These are phyloP conservation scores for Decapterus maruadsi DNA, from an alignment of 2,797 vertebrate species.

Conservation along the genomic window DNA sequence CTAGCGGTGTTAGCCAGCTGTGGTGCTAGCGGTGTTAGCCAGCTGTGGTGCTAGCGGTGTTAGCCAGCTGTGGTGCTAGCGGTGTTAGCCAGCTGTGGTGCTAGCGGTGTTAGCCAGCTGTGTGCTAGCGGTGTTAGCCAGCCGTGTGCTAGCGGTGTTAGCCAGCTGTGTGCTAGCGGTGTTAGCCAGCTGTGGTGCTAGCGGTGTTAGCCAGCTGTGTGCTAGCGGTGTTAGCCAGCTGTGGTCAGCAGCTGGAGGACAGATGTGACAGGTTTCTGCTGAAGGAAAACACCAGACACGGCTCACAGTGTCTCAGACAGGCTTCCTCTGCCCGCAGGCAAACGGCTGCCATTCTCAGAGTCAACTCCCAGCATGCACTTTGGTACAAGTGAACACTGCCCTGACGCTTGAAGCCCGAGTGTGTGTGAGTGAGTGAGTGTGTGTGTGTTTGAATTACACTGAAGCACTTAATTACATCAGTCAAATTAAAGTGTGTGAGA, in stretches of 20 bases:
- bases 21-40: too few relatives aligned
- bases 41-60: too few relatives aligned
- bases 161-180: too few relatives aligned
- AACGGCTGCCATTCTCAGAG: slow-evolving; percentile 66
- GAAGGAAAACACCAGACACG: slow-evolving; percentile 55
- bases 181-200: too few relatives aligned
- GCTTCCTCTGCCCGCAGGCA: slow-evolving; percentile 53
- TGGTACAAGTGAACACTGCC: slow-evolving; percentile 54
- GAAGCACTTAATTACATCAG: slow-evolving; percentile 42
- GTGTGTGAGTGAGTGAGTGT: neutral
- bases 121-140: too few relatives aligned
- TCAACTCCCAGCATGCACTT: slow-evolving; percentile 76
- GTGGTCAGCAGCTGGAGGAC: slow-evolving; percentile 37
- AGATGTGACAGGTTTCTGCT: slow-evolving; percentile 49
- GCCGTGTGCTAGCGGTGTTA: too few relatives aligned
- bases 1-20: too few relatives aligned
- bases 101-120: too few relatives aligned
- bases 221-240: slow-evolving; percentile 41
- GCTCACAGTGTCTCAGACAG: slow-evolving; percentile 55
- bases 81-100: too few relatives aligned
- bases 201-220: too few relatives aligned
- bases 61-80: too few relatives aligned
- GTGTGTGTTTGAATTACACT: slow-evolving; percentile 55
- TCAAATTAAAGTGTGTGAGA: slow-evolving; percentile 38
- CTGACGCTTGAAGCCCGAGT: slow-evolving; percentile 67